Evolutionary conservation across 2,113 vertebrate species (phyloP).

Genomic region (Catharus fuscescens): DNA sequence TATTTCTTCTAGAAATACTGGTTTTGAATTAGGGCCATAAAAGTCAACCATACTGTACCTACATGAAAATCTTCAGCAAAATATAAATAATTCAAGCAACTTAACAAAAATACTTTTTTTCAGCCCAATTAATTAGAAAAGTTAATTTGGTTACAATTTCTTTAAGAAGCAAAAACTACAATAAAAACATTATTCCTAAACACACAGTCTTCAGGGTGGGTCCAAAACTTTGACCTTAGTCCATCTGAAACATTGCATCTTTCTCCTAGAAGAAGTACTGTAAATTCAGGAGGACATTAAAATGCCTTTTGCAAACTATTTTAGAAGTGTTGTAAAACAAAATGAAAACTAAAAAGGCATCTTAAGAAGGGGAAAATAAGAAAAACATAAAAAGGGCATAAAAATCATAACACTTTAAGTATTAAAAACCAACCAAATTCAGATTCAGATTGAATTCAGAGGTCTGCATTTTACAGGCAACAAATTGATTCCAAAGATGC

Average conservation of each 20-base stretch:
- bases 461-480: background rate
- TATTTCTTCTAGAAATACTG: background rate
- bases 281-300: background rate
- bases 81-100: background rate
- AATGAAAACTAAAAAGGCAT: background rate
- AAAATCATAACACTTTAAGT: background rate
- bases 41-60: background rate
- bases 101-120: background rate
- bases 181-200: background rate
- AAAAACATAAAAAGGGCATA: background rate
- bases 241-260: background rate
- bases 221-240: background rate
- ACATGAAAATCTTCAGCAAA: background rate
- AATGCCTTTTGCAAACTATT: background rate
- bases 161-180: background rate
- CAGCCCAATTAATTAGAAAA: background rate
- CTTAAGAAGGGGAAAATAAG: background rate
- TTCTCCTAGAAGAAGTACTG: background rate
- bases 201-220: rapidly evolving
- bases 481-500: background rate
- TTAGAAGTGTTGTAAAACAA: background rate
- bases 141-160: background rate
- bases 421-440: background rate
- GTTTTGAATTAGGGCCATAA: background rate
- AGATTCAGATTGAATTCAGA: background rate